These are phyloP conservation scores for Myripristis jacobus DNA, from an alignment of 2,797 vertebrate species.

Conservation along the genomic window DNA sequence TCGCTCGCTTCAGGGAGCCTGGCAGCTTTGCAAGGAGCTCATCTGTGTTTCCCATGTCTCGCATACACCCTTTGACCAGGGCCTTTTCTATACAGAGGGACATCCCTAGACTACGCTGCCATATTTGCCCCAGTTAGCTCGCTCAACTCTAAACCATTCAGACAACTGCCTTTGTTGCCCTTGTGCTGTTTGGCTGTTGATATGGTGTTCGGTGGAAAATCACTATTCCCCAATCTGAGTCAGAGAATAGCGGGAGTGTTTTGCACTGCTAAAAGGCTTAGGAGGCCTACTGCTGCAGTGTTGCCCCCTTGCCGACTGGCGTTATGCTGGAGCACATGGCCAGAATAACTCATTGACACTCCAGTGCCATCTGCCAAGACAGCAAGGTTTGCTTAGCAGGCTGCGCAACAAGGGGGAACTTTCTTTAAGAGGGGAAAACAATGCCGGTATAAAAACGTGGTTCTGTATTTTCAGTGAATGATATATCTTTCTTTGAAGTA, in stretches of 20 bases:
- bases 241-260: constrained; percentile 54
- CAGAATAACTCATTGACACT: constrained; percentile 70
- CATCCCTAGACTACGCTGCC: constrained; percentile 37
- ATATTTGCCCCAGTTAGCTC: constrained; percentile 60
- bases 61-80: constrained; percentile 3
- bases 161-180: constrained; percentile 47
- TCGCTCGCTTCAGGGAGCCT: constrained; percentile 10
- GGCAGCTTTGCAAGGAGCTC: constrained; percentile 17
- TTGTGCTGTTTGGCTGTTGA: constrained; percentile 67
- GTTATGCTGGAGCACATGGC: constrained; percentile 44
- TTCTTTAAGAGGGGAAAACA: constrained; percentile 21
- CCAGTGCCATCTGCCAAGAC: constrained; percentile 65
- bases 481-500: constrained; percentile 6
- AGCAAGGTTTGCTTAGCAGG: constrained; percentile 39
- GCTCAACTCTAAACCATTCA: constrained; percentile 59
- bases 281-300: constrained; percentile 49
- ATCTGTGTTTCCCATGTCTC: constrained; percentile 18
- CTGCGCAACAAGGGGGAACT: constrained; percentile 35
- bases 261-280: constrained; percentile 68
- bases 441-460: constrained; percentile 37
- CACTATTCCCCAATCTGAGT: constrained; percentile 58
- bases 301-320: constrained; percentile 34
- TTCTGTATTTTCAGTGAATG: constrained; percentile 30
- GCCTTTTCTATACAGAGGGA: constrained; percentile 11
- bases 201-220: constrained; percentile 65